phyloP scores from a whole-genome alignment of 2,113 vertebrate species.

The Pomatostomus ruficeps region DNA sequence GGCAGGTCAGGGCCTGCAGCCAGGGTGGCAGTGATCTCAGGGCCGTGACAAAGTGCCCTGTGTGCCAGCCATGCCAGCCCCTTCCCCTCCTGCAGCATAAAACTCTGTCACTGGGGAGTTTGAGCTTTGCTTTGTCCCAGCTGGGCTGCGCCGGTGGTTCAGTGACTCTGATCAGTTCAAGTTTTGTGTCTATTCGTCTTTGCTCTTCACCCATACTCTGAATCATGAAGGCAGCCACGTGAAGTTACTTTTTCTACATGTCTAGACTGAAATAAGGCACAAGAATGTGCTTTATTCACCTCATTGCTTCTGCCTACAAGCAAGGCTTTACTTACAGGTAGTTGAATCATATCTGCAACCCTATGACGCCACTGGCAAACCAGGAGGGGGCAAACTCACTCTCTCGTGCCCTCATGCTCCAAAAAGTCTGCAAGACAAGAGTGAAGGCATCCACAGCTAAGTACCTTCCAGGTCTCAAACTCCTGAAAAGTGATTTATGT shows the following conservation, averaged over 20 bases:
- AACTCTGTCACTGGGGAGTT: neutral
- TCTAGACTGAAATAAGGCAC: neutral
- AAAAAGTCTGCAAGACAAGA: neutral
- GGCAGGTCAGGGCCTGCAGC: neutral
- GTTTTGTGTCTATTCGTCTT: neutral
- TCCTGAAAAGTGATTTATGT: neutral
- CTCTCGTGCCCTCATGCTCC: neutral
- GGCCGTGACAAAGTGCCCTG: neutral
- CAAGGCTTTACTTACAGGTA: neutral
- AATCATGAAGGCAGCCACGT: neutral
- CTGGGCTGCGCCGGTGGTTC: neutral
- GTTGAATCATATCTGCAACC: neutral
- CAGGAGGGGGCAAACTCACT: neutral
- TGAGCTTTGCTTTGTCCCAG: neutral
- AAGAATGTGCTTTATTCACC: neutral
- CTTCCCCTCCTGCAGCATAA: neutral
- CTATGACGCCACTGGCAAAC: neutral
- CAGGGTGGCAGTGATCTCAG: neutral
- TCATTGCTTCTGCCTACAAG: neutral
- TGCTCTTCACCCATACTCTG: fast-evolving
- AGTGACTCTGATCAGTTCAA: fast-evolving
- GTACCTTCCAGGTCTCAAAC: neutral
- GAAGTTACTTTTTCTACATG: neutral
- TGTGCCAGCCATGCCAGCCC: neutral
- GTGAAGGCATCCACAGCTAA: neutral